Evolutionary conservation across 2,113 vertebrate species (phyloP), one percentile per base, ranked within the genome.

Genomic region (Triplophysa rosa): DNA sequence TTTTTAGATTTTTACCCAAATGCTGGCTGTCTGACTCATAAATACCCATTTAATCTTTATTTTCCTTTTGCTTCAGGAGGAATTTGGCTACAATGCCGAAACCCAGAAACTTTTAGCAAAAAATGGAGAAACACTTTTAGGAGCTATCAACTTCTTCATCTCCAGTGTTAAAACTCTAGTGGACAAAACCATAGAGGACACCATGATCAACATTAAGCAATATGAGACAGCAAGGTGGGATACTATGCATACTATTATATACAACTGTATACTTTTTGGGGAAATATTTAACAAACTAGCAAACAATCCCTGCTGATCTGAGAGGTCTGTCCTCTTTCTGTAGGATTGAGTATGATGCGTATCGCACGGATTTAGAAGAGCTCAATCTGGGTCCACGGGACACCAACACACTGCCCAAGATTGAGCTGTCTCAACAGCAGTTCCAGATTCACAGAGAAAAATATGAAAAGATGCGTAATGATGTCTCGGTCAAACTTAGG

Each of bases 171-270:
- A 96, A 86, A 99, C 98, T 8, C 88, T 99, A 78, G 95, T 99
- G 88, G 97, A 98, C 90, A 98, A 99, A 93, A 99, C 98, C 68
- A 99, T 99, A 62, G 98, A 98, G 86, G 98, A 99, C 88, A 99
- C 97, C 0, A 89, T 99, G 91, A 77, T 98, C 83, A 98, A 98
- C 86, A 96, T 99, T 89, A 98, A 99, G 86, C 96, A 98, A 80
- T 99, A 99, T 72, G 98, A 99, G 92, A 89, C 89, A 82, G 95
- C 97, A 88, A 98, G 98, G 98, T 77, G 11, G 52, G 74, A 77
- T 10, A n/a, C 54, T 21, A 58, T 54, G 16, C 5, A 24, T 23
- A 19, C 24, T 40, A 19, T 47, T 26, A 6, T 6, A 63, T 26
- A 26, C 52, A 10, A 63, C 8, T 61, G 33, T 42, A 24, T 42